Conservation (phyloP, 1,140 invertebrate genomes). For the Sycobia sp. region DNA sequence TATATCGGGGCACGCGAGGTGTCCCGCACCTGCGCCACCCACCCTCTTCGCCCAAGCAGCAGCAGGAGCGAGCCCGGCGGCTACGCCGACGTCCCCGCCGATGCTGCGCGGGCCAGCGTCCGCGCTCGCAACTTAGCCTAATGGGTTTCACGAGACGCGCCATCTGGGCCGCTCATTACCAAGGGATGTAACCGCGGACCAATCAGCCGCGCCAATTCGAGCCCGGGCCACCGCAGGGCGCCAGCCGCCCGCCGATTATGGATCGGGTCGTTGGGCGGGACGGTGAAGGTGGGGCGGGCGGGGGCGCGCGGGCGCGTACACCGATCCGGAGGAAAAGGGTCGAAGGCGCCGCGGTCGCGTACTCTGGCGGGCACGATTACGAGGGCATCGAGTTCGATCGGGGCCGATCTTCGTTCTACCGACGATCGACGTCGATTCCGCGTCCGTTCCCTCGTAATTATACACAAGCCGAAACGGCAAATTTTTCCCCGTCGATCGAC, state of each 20-base stretch:
- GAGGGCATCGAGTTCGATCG: constrained; percentile 13
- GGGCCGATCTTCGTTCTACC: constrained; percentile 28
- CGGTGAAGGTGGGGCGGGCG: neutral
- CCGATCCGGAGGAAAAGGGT: no score
- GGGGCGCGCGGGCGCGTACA: neutral
- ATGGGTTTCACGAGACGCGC: constrained; percentile 59
- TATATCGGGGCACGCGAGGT: neutral
- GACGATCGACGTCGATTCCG: constrained; percentile 7
- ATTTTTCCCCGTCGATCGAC: neutral
- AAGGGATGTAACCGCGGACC: constrained; percentile 61
- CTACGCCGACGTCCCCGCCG: neutral
- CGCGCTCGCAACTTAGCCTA: constrained; percentile 51
- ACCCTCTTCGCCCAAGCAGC: neutral
- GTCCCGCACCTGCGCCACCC: neutral
- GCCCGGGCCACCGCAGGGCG: constrained; percentile 49
- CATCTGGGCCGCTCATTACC: constrained; percentile 60
- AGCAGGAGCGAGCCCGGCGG: no score
- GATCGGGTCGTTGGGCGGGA: constrained; percentile 34
- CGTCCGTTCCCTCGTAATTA: neutral
- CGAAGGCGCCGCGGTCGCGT: no score
- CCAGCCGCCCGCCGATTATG: constrained; percentile 43
- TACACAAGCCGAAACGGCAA: neutral
- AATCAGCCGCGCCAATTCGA: constrained; percentile 51
- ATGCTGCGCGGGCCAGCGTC: neutral
- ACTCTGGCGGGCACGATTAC: no score